A percentile compares a stretch with the other conserved stretches of the same genome.
Evolutionary conservation across 1,140 invertebrate species (phyloP).

Genomic region (Vanessa atalanta): DNA sequence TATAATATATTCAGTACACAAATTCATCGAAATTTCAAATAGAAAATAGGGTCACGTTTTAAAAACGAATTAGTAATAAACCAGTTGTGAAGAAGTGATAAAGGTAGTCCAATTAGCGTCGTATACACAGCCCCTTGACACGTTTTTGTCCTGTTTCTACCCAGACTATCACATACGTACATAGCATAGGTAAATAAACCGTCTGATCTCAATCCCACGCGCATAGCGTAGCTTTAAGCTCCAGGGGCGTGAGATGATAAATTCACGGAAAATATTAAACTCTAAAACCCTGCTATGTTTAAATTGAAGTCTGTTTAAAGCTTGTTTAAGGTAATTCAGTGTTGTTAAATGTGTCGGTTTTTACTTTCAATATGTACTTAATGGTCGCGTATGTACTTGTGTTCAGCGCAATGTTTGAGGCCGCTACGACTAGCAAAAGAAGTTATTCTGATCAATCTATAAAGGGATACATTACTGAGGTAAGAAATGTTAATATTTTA

Average conservation of each 20-base stretch:
- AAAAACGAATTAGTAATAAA: neutral
- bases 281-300: conserved; percentile 66
- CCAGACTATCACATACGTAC: conserved; percentile 17
- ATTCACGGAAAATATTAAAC: conserved; percentile 45
- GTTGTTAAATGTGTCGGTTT: conserved; percentile 41
- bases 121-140: conserved; percentile 19
- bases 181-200: conserved; percentile 28
- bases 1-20: too few species aligned
- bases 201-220: conserved; percentile 38
- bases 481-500: conserved; percentile 60
- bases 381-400: conserved; percentile 56
- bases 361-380: conserved; percentile 65
- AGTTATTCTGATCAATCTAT: conserved; percentile 90
- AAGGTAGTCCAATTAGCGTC: conserved; percentile 20
- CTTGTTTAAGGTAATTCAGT: conserved; percentile 33
- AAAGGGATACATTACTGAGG: conserved; percentile 90
- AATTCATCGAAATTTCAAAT: too few species aligned
- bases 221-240: conserved; percentile 47
- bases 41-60: too few species aligned
- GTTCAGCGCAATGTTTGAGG: conserved; percentile 57
- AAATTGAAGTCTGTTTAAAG: conserved; percentile 50
- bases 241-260: conserved; percentile 57
- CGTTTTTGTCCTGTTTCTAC: conserved; percentile 18
- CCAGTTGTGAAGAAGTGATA: neutral
- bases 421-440: conserved; percentile 81